These are phyloP conservation scores for Mionectes olivaceus DNA, from an alignment of 2,797 vertebrate species.

Conservation along the genomic window DNA sequence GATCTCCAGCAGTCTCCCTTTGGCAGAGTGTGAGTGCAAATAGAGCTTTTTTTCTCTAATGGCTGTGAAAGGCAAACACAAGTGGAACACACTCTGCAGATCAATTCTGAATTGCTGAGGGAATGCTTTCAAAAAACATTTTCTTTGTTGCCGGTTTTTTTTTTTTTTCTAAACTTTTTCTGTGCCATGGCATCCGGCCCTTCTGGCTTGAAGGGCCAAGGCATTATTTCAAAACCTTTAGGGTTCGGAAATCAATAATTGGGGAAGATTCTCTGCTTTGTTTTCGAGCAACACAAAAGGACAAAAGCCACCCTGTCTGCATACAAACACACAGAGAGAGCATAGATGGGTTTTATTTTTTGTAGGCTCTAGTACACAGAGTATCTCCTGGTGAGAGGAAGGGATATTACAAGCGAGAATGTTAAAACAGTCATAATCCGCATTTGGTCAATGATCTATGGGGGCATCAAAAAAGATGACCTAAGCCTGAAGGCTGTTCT, in stretches of 20 bases:
- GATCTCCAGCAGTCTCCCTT: neutral
- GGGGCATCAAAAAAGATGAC: neutral
- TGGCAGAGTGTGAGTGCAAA: neutral
- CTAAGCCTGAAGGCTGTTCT: neutral
- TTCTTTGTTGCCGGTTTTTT: neutral
- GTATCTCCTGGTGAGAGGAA: neutral
- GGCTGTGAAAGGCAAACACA: conserved; percentile 5
- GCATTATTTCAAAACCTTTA: neutral
- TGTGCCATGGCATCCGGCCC: rapidly evolving
- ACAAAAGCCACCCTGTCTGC: neutral
- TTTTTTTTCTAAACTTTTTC: neutral
- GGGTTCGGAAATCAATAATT: neutral
- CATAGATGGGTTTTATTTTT: neutral
- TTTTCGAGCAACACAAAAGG: neutral
- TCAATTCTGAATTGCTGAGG: neutral
- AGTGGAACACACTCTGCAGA: neutral
- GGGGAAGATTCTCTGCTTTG: neutral
- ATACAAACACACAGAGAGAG: neutral
- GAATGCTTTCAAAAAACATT: neutral
- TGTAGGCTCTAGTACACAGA: neutral
- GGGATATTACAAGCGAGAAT: neutral
- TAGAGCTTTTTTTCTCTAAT: neutral
- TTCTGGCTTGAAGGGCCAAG: neutral
- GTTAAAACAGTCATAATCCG: neutral
- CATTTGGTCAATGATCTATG: neutral